Percentiles rank a stretch among this genome's conserved stretches.
Conservation (phyloP, 2,888 invertebrate genomes). For the Drosophila hawaiiensis region DNA sequence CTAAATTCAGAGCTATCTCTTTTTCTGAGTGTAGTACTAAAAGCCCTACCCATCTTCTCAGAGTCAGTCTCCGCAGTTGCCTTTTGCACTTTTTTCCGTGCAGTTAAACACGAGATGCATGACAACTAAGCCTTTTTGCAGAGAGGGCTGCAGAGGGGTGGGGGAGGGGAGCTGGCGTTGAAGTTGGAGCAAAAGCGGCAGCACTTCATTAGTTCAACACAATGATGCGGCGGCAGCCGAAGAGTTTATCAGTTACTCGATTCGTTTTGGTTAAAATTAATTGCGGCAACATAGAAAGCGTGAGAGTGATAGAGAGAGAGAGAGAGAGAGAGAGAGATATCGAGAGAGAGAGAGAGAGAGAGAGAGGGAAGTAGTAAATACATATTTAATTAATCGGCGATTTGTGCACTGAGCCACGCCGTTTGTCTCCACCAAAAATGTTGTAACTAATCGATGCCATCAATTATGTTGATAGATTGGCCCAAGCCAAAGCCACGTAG, state of each 20-base stretch:
- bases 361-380: conserved; percentile 61
- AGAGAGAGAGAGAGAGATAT: conserved; percentile 25
- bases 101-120: conserved; percentile 83
- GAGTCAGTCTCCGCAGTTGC: conserved; percentile 4
- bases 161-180: not conserved
- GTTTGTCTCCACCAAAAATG: conserved; percentile 60
- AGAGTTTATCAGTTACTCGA: conserved; percentile 53
- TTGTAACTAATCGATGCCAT: conserved; percentile 84
- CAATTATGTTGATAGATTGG: conserved; percentile 85
- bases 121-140: conserved; percentile 54
- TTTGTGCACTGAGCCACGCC: conserved; percentile 80
- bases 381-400: conserved; percentile 82
- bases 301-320: not conserved
- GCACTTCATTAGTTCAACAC: conserved; percentile 71
- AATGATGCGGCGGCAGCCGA: conserved; percentile 55
- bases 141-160: not conserved
- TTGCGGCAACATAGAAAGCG: conserved; percentile 37
- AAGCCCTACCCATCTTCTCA: conserved; percentile 16
- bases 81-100: conserved; percentile 78
- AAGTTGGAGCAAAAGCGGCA: conserved; percentile 2
- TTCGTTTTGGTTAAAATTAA: conserved; percentile 68
- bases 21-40: conserved; percentile 46
- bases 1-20: not conserved
- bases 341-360: too few relatives aligned
- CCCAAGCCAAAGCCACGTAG: conserved; percentile 65